Base-by-base conservation (phyloP, 2,113 vertebrate genomes). In the Emydura subglobosa region DNA sequence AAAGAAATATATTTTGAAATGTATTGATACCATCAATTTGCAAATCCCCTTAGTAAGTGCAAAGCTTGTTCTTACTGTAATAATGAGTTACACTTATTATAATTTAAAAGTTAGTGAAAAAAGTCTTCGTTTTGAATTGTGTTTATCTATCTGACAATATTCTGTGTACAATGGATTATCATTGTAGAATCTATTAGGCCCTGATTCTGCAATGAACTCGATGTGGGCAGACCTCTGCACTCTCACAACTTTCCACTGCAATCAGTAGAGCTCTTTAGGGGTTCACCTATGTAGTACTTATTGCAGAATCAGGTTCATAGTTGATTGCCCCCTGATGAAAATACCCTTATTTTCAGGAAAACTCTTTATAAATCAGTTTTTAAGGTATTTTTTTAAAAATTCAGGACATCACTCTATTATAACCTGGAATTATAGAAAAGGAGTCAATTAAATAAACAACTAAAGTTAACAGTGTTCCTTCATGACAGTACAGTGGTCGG, bases 381-480 rank as follows among this genome's bases (percentile, higher is more conserved):
- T 47, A 80, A 57, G 19, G 54, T 50, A 24, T 29, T 86, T 94
- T 91, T 65, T 50, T 47, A 78, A 93, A 86, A 39, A 87, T 93
- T 3, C 51, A 53, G 39, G 90, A 47, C n/a, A 81, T 1, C 44
- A 1, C 90, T 95, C 92, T 57, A 49, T 86, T 49, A 16, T 83
- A 91, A 83, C 34, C 4, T 1, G 57, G 83, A 83, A 51, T 97
- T 94, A 91, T 49, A 92, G 57, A 68, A 95, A 96, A 89, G 86
- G 87, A 95, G 90, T 95, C 96, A 91, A 91, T 57, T 55, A 61
- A 31, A 61, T 16, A 29, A 2, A 17, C 16, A 16, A 17, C 61
- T 84, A 96, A 97, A 95, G 96, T 95, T 88, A 22, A 29, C 72
- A 94, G 87, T 96, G 96, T 97, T 96, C 65, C 1, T 1, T 86